phyloP scores from a whole-genome alignment of 2,113 vertebrate genomes.

The Ellobius talpinus region DNA sequence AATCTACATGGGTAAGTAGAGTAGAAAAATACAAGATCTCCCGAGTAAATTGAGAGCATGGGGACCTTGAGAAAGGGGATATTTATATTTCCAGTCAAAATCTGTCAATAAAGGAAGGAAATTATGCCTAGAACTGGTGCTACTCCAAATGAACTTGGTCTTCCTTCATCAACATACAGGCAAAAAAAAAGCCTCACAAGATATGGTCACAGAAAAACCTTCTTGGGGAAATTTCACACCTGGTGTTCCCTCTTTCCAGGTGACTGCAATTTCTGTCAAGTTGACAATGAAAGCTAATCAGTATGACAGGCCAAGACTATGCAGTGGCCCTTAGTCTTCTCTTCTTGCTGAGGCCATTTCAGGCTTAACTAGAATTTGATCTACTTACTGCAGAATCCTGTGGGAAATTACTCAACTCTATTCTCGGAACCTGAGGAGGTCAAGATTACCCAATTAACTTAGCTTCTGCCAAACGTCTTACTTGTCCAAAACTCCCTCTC shows the following conservation, averaged over 20 bases:
- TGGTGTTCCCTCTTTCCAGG: background rate
- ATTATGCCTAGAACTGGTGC: background rate
- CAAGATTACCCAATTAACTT: background rate
- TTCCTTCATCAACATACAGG: background rate
- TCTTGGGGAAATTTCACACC: background rate
- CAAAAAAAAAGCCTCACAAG: background rate
- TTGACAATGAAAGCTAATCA: background rate
- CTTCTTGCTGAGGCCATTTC: background rate
- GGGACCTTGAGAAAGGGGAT: too few species aligned
- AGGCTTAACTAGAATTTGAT: background rate
- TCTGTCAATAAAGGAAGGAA: background rate
- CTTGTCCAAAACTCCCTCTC: background rate
- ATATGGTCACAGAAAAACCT: background rate
- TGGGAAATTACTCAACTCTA: background rate
- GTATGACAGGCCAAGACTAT: background rate
- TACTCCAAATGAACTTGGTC: background rate
- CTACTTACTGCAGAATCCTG: background rate
- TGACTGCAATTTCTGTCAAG: background rate
- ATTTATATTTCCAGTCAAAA: background rate
- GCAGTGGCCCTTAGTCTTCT: background rate
- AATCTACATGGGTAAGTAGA: too few species aligned
- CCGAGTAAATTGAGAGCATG: too few species aligned
- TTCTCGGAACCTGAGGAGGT: background rate
- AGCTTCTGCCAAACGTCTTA: background rate
- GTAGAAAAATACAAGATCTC: too few species aligned